Percentiles rank a stretch among this genome's conserved stretches.
Evolutionary conservation across 2,797 vertebrate genomes (phyloP).

Genomic region (Danio kyathit): DNA sequence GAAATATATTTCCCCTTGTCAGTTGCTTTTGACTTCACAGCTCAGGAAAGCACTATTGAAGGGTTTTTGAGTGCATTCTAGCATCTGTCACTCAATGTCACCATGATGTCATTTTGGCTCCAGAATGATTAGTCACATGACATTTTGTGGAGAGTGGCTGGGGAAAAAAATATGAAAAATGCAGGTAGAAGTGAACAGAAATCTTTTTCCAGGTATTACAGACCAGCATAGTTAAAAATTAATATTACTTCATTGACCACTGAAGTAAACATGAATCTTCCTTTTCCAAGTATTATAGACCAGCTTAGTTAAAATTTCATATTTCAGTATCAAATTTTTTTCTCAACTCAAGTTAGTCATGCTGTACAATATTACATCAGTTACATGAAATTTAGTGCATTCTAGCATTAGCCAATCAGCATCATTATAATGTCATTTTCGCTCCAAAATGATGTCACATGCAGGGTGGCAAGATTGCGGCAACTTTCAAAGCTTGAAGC

Average conservation of each 20-base stretch:
- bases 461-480: no score
- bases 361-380: no score
- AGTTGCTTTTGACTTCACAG: neutral
- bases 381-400: no score
- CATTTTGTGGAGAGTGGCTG: neutral
- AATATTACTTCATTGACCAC: neutral
- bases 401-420: no score
- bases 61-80: neutral
- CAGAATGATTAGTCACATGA: neutral
- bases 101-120: neutral
- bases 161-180: neutral
- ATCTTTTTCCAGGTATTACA: neutral
- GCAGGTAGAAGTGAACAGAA: neutral
- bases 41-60: neutral
- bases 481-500: no score
- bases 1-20: neutral
- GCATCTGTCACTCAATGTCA: neutral
- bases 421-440: no score
- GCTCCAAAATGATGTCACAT: no score
- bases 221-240: neutral
- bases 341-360: no score
- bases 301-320: neutral
- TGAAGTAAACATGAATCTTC: neutral
- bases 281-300: neutral
- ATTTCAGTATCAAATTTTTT: neutral